Evolutionary conservation across 2,888 invertebrate species (phyloP), one percentile per base, ranked within the genome.

Genomic region (Anorthoa munda): DNA sequence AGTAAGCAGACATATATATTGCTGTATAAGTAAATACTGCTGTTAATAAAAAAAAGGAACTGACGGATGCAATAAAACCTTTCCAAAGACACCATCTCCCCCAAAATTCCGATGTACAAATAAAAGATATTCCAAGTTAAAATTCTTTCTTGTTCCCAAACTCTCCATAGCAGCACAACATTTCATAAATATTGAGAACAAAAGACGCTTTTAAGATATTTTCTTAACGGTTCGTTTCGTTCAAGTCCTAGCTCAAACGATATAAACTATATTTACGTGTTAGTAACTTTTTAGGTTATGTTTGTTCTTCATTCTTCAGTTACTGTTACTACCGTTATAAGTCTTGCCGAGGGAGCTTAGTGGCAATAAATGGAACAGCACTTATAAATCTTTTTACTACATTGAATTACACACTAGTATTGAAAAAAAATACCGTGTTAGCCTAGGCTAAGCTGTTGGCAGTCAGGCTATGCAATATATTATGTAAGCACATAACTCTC

Each of bases 181-280:
- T 77, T 82, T 82, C 75, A 82, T 77, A 77, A 85, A 85, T 84
- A 82, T 81, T 77, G 85, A 78, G 71, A 79, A 83, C 77, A 85
- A 81, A 83, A 73, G 83, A 83, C 68, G 79, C 77, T 79, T 83
- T 77, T 83, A 83, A 83, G 83, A 83, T 66, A 39, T 75, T 72
- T 75, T 39, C 74, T 75, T 75, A 55, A 74, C 74, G 83, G 85
- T 81, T 82, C 80, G 80, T 86, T 84, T 74, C 74, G 60, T 63
- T 65, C 68, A 77, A 58, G 76, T 60, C 50, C 76, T 82, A 85
- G 77, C 71, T 75, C 73, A 66, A 80, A 82, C 72, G 64, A 75
- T 77, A 77, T 63, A 73, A 75, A 74, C 78, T 31, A 72, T 80
- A 72, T 78, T 83, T 77, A 81, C 76, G 66, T 79, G 71, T 72